phyloP scores from a whole-genome alignment of 1,140 invertebrate genomes.

The Drusus annulatus region DNA sequence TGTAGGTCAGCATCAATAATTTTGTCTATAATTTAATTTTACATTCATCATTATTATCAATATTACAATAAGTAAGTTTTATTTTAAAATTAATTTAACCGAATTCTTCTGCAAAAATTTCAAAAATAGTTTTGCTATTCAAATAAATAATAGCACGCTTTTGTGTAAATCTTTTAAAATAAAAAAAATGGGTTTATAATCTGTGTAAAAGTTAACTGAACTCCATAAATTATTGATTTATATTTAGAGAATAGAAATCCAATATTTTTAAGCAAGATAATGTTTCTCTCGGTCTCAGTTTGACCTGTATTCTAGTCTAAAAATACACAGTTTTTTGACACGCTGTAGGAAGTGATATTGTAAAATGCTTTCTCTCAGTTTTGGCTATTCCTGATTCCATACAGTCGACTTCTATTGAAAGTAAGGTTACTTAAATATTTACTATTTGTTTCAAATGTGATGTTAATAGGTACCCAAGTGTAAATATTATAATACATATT shows the following conservation, averaged over 20 bases:
- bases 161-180: too few relatives aligned
- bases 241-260: not conserved
- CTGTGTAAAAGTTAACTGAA: not conserved
- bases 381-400: too few relatives aligned
- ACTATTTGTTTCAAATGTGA: too few relatives aligned
- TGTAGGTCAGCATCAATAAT: too few relatives aligned
- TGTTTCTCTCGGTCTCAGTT: not conserved
- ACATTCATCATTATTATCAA: not conserved
- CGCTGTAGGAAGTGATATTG: not conserved
- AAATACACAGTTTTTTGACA: constrained; percentile 14
- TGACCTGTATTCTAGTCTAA: constrained; percentile 30
- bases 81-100: too few relatives aligned
- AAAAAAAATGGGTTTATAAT: too few relatives aligned
- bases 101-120: not conserved
- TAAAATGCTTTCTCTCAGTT: too few relatives aligned
- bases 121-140: not conserved
- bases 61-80: not conserved
- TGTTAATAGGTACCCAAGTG: too few relatives aligned
- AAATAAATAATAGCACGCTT: not conserved
- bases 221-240: not conserved
- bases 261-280: constrained; percentile 5
- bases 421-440: too few relatives aligned
- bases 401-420: too few relatives aligned
- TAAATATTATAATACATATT: too few relatives aligned
- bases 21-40: too few relatives aligned